Evolutionary conservation across 2,888 invertebrate species (phyloP).

Genomic region (Hanleya hanleyi): DNA sequence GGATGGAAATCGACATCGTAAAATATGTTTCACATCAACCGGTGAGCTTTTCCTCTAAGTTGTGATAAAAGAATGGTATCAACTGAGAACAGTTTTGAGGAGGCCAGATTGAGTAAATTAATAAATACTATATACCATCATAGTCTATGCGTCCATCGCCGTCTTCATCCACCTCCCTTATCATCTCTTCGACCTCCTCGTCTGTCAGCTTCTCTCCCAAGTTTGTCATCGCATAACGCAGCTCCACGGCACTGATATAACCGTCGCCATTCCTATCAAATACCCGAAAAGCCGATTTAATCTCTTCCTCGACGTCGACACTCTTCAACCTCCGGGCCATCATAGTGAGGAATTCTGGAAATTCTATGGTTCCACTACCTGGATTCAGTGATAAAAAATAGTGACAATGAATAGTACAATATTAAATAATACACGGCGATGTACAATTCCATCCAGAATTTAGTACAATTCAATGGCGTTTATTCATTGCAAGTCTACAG

Average conservation of each 20-base stretch:
- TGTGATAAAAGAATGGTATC: too few relatives aligned
- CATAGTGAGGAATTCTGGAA: not conserved
- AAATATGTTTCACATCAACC: too few relatives aligned
- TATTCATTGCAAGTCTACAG: too few relatives aligned
- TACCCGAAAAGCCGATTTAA: not conserved
- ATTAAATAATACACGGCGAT: too few relatives aligned
- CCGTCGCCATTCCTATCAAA: not conserved
- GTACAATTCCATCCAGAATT: too few relatives aligned
- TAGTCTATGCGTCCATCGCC: not conserved
- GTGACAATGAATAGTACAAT: too few relatives aligned
- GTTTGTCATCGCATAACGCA: not conserved
- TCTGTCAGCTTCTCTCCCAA: not conserved
- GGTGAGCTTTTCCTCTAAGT: too few relatives aligned
- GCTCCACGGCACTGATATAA: not conserved
- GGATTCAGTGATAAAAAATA: too few relatives aligned
- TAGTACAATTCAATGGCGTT: too few relatives aligned
- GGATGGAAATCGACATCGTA: too few relatives aligned
- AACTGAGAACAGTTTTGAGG: too few relatives aligned
- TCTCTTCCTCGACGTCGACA: not conserved
- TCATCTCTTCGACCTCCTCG: conserved; percentile 2
- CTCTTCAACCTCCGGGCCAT: not conserved
- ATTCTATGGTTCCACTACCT: not conserved
- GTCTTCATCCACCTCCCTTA: not conserved
- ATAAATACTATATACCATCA: not conserved
- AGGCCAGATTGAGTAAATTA: too few relatives aligned